phyloP scores from a whole-genome alignment of 1,140 invertebrate genomes.

The Neocloeon triangulifer region DNA sequence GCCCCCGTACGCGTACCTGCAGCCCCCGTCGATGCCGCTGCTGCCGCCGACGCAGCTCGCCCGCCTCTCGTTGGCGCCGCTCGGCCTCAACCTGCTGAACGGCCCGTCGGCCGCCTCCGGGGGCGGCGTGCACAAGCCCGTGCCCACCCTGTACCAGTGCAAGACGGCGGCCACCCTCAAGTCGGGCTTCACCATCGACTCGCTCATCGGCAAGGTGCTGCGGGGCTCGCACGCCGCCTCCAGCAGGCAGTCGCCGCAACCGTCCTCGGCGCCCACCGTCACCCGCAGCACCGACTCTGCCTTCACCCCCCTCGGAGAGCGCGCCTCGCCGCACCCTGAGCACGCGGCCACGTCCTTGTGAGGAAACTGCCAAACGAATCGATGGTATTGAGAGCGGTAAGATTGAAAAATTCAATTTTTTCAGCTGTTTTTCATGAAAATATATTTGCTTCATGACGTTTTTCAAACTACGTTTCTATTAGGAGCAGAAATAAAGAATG shows the following conservation, averaged over 20 bases:
- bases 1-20: constrained; percentile 18
- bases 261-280: constrained; percentile 18
- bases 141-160: not conserved
- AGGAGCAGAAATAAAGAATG: too few relatives aligned
- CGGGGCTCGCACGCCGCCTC: not conserved
- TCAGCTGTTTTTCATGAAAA: too few relatives aligned
- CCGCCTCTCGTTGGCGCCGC: constrained; percentile 17
- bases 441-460: too few relatives aligned
- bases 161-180: constrained; percentile 7
- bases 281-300: constrained; percentile 23
- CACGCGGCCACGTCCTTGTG: constrained; percentile 12
- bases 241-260: constrained; percentile 17
- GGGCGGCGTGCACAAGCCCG: not conserved
- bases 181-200: constrained; percentile 25
- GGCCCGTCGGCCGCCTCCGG: constrained; percentile 11
- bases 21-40: constrained; percentile 20
- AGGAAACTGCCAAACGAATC: constrained; percentile 16
- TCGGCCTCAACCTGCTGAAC: constrained; percentile 16
- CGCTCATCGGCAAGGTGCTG: constrained; percentile 21
- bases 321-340: too few relatives aligned
- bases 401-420: too few relatives aligned
- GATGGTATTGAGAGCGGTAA: constrained; percentile 18
- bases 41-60: constrained; percentile 25
- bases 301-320: constrained; percentile 21
- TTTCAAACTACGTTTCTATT: too few relatives aligned